Conservation (phyloP, 2,797 vertebrate genomes). For the Dromococcyx pavoninus region DNA sequence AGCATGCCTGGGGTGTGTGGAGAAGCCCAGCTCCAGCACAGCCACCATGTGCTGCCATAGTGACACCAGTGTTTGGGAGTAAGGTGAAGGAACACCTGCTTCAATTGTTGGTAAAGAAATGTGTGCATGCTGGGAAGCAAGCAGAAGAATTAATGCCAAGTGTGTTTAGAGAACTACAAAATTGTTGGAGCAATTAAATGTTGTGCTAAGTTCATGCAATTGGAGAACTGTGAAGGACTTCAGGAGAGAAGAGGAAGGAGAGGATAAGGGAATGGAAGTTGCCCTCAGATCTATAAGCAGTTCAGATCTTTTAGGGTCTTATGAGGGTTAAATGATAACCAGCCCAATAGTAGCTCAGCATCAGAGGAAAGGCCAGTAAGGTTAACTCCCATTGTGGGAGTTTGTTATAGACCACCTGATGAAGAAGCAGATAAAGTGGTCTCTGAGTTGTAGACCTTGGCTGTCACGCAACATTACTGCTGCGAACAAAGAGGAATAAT, state of each 20-base stretch:
- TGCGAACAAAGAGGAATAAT: not conserved
- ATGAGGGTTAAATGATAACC: not conserved
- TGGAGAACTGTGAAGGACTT: not conserved
- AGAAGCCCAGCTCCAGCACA: not conserved
- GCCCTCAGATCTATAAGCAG: not conserved
- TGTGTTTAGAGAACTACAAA: no score
- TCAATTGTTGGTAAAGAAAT: not conserved
- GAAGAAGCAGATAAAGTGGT: not conserved
- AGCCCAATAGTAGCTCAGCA: not conserved
- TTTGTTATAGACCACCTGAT: not conserved
- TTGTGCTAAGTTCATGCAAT: not conserved
- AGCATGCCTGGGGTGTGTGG: rapidly evolving
- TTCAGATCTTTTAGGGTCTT: not conserved
- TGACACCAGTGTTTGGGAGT: no score
- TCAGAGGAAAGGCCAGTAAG: not conserved
- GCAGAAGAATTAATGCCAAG: not conserved
- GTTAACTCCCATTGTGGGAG: not conserved
- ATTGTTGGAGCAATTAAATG: no score
- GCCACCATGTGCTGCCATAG: not conserved
- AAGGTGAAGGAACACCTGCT: no score
- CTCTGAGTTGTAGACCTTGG: not conserved
- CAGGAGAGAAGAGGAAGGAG: not conserved
- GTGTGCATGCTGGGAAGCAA: not conserved
- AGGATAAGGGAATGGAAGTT: not conserved
- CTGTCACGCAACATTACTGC: not conserved